phyloP scores from a whole-genome alignment of 2,113 vertebrate genomes.

The Phylloscopus whistleri region DNA sequence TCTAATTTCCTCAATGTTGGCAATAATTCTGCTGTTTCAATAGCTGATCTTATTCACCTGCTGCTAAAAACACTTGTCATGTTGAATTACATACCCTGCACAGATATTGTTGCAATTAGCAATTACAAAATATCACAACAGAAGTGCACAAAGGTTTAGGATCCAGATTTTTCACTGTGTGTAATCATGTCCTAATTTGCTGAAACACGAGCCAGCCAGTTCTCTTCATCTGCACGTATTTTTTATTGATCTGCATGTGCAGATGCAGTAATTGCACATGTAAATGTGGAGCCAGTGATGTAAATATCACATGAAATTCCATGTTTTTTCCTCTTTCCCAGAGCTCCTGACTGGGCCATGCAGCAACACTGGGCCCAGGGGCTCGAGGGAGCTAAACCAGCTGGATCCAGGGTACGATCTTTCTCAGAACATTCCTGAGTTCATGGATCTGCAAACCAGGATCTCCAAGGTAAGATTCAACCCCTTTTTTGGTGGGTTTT shows the following conservation, averaged over 20 bases:
- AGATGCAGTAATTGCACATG: neutral
- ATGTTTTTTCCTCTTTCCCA: neutral
- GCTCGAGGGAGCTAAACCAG: neutral
- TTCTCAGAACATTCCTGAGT: neutral
- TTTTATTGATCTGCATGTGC: neutral
- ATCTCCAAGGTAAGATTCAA: neutral
- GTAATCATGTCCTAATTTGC: neutral
- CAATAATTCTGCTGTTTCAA: slow-evolving; percentile 42
- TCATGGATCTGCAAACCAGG: neutral
- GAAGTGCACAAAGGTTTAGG: slow-evolving; percentile 27
- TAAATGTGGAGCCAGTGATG: neutral
- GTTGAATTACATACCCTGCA: slow-evolving; percentile 25
- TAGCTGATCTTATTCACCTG: slow-evolving; percentile 47
- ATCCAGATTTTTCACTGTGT: slow-evolving; percentile 11
- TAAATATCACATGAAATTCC: neutral
- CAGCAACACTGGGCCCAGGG: neutral
- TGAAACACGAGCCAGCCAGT: neutral
- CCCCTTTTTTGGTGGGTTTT: neutral
- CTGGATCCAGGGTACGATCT: neutral
- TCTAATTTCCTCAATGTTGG: slow-evolving; percentile 17
- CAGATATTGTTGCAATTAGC: slow-evolving; percentile 33
- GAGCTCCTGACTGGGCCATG: neutral
- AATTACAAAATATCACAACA: slow-evolving; percentile 47
- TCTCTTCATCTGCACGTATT: neutral
- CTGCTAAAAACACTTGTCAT: slow-evolving; percentile 46